Conservation (phyloP, 1,140 invertebrate genomes). For the Mycetomoellerius zeteki region DNA sequence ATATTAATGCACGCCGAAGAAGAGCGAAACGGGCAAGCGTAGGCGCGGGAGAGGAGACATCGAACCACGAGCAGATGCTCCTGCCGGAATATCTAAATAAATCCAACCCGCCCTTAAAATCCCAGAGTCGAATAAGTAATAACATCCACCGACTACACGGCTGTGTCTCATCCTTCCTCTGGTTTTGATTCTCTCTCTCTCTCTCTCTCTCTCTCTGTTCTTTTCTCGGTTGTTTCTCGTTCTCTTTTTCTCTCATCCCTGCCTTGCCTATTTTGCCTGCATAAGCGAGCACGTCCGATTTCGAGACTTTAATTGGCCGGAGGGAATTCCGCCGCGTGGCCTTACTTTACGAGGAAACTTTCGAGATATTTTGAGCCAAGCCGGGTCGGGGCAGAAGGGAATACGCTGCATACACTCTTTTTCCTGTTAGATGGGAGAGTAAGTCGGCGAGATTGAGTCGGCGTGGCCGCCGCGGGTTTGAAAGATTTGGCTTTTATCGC, state of each 20-base stretch:
- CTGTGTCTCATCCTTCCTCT: slow-evolving; percentile 61
- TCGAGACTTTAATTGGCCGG: slow-evolving; percentile 84
- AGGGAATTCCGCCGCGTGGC: slow-evolving; percentile 72
- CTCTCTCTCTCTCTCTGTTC: slow-evolving; percentile 40
- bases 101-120: slow-evolving; percentile 77
- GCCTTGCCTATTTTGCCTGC: slow-evolving; percentile 72
- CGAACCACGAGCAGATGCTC: slow-evolving; percentile 83
- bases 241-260: slow-evolving; percentile 37
- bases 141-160: slow-evolving; percentile 72
- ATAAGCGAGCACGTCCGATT: slow-evolving; percentile 82
- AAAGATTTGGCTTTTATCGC: slow-evolving; percentile 49
- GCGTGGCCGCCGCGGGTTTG: slow-evolving; percentile 30
- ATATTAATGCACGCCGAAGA: slow-evolving; percentile 82
- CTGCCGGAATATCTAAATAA: slow-evolving; percentile 85
- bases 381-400: slow-evolving; percentile 32
- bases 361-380: slow-evolving; percentile 74
- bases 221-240: neutral
- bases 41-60: slow-evolving; percentile 73
- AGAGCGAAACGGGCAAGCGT: slow-evolving; percentile 69
- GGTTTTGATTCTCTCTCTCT: neutral
- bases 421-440: slow-evolving; percentile 51
- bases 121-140: slow-evolving; percentile 84
- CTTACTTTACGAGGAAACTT: slow-evolving; percentile 82
- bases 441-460: slow-evolving; percentile 69
- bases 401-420: slow-evolving; percentile 50